phyloP scores from a whole-genome alignment of 2,797 vertebrate species.

The Podarcis lilfordi region DNA sequence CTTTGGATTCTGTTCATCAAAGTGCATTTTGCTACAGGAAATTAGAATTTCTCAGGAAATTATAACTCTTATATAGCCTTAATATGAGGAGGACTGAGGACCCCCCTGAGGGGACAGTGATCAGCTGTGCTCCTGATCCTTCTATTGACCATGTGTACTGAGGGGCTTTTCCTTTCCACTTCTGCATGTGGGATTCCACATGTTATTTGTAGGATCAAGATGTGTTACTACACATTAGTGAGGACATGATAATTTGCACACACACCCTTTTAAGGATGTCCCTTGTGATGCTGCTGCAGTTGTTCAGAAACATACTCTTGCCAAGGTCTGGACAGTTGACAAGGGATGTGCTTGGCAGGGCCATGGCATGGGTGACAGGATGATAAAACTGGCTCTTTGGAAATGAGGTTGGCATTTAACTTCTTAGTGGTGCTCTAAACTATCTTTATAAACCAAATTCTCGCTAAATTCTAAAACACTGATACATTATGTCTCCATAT shows the following conservation, averaged over 20 bases:
- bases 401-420: conserved; percentile 47
- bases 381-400: conserved; percentile 45
- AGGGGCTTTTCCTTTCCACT: neutral
- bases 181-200: neutral
- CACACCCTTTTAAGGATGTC: neutral
- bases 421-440: conserved; percentile 36
- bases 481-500: neutral
- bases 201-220: neutral
- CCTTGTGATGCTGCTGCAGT: too few species aligned
- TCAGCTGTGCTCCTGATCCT: neutral
- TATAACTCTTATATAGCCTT: neutral
- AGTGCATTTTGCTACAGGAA: neutral
- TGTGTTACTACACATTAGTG: neutral
- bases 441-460: conserved; percentile 5
- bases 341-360: conserved; percentile 31
- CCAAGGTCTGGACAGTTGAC: conserved; percentile 26
- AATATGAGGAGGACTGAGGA: neutral
- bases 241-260: neutral
- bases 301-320: neutral
- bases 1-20: neutral
- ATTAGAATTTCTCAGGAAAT: neutral
- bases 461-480: neutral
- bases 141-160: fast-evolving
- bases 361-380: neutral
- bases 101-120: neutral